Conservation (phyloP, 2,797 vertebrate genomes). For the Peromyscus nudipes region DNA sequence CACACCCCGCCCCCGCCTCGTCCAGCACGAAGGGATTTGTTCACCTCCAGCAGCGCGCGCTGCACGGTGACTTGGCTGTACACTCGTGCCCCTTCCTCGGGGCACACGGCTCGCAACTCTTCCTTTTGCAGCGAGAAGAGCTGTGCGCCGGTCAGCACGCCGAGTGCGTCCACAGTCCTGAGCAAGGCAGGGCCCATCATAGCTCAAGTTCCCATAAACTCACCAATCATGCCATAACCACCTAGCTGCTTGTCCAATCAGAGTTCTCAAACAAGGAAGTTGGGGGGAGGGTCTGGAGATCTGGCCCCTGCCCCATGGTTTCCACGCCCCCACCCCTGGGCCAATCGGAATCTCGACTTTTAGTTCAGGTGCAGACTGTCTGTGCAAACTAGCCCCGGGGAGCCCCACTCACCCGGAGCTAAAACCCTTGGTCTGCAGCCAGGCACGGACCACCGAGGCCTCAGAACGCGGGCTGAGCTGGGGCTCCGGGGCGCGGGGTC, state of each 20-base stretch:
- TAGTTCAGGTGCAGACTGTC: background rate
- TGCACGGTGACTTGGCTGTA: conserved; percentile 94
- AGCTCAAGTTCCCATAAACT: background rate
- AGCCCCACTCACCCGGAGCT: conserved; percentile 90
- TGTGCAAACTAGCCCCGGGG: background rate
- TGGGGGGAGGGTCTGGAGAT: too few species aligned
- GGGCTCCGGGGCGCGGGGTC: conserved; percentile 89
- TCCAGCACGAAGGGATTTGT: fast-evolving
- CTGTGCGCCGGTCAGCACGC: conserved; percentile 89
- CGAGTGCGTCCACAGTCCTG: conserved; percentile 92
- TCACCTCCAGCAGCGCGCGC: conserved; percentile 93
- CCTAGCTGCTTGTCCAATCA: background rate
- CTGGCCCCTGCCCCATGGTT: background rate
- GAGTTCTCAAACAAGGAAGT: background rate
- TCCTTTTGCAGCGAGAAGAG: conserved; percentile 89
- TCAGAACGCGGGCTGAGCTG: conserved; percentile 85
- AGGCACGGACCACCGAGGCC: conserved; percentile 89
- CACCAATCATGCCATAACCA: background rate
- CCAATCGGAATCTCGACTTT: background rate
- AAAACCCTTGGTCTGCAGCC: conserved; percentile 94
- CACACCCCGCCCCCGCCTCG: fast-evolving
- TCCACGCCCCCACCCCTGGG: background rate
- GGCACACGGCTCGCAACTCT: conserved; percentile 90
- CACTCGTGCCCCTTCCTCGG: conserved; percentile 91
- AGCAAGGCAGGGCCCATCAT: background rate